A percentile compares a stretch with the other conserved stretches of the same genome.
Evolutionary conservation across 1,140 invertebrate genomes (phyloP).

Genomic region (Colletes gigas): DNA sequence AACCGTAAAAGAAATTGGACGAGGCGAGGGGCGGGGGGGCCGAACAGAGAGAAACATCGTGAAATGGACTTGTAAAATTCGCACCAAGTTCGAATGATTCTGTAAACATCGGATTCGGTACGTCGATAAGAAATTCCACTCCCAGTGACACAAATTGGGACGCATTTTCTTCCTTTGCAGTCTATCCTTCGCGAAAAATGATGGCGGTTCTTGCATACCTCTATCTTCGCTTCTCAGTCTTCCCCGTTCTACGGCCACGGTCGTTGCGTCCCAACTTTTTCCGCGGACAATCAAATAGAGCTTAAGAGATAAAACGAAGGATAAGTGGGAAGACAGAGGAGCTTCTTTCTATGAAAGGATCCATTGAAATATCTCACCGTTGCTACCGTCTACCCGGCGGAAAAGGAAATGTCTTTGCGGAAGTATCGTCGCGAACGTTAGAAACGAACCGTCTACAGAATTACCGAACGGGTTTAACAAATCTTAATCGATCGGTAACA

Average conservation of each 20-base stretch:
- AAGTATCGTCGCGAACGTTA: slow-evolving; percentile 14
- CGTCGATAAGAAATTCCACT: background rate
- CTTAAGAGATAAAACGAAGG: slow-evolving; percentile 55
- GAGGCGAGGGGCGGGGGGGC: too few species aligned
- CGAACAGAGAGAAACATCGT: too few species aligned
- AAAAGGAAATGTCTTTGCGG: background rate
- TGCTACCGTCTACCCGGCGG: background rate
- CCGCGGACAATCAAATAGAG: slow-evolving; percentile 54
- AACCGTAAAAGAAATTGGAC: too few species aligned
- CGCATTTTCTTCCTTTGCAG: background rate
- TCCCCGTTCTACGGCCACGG: too few species aligned
- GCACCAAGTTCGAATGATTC: background rate
- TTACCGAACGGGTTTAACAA: background rate
- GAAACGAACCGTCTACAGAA: background rate
- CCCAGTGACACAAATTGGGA: slow-evolving; percentile 9
- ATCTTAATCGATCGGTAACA: slow-evolving; percentile 8
- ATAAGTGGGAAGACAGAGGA: slow-evolving; percentile 49
- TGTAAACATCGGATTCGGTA: background rate
- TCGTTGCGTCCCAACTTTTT: slow-evolving; percentile 9
- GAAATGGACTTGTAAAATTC: background rate
- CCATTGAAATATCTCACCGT: background rate
- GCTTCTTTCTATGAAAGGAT: slow-evolving; percentile 24
- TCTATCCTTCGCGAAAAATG: background rate
- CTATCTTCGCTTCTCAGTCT: background rate
- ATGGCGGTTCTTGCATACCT: background rate